Evolutionary conservation across 2,797 vertebrate genomes (phyloP), one percentile per base, ranked within the genome.

Genomic region (Merluccius polli): DNA sequence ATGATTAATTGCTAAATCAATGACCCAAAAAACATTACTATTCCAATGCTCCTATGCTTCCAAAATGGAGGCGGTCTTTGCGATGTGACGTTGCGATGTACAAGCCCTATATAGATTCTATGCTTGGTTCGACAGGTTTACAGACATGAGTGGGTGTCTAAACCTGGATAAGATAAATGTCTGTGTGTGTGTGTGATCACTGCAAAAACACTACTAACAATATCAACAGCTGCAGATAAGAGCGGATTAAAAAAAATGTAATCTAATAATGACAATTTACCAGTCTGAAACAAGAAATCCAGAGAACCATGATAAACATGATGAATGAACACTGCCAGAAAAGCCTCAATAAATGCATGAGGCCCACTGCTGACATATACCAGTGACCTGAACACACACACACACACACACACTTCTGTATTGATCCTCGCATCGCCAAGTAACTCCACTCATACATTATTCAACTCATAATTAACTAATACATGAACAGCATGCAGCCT

Each of bases 241-340:
- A 59, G 16, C 5, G 11, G 16, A 59, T 1, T 9, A 59, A 9
- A n/a, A 24, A 8, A 59, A 9, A n/a, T 59, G 8, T 10, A 65
- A n/a, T n/a, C n/a, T 27, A 65, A 65, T 65, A 35, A 73, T 73
- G 5, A 30, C 30, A 69, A 69, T 15, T 32, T 13, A 7, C 59
- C 24, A 31, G 67, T 31, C 29, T 69, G 29, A 32, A 32, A 32
- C 67, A 16, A 18, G 29, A 30, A 13, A 10, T 13, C 30, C 27
- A 68, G 24, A 36, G 48, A 29, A 9, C 10, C n/a, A 73, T 74
- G 67, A 75, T 7, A 73, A 30, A 77, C n/a, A n/a, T n/a, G n/a
- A 16, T 69, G n/a, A n/a, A 32, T 16, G 32, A 69, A 31, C 27
- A 65, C 24, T 12, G 59, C 2, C n/a, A 21, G 4, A 32, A 69